These are phyloP conservation scores for Paraplagusia blochii DNA, from an alignment of 2,113 vertebrate species.

Conservation along the genomic window DNA sequence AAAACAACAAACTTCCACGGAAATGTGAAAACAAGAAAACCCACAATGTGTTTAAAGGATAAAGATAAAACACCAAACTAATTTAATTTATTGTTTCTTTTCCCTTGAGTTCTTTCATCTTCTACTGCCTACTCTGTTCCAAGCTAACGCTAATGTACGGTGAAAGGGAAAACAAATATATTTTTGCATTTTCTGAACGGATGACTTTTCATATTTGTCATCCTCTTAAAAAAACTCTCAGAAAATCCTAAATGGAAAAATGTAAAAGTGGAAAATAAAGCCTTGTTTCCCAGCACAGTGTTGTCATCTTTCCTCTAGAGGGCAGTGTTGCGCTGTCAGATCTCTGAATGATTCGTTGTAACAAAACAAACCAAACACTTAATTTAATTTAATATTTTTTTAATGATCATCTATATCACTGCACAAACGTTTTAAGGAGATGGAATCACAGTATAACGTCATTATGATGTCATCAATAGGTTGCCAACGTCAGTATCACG, in stretches of 20 bases:
- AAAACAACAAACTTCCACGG: not conserved
- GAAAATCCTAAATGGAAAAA: conserved; percentile 39
- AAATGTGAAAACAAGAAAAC: conserved; percentile 53
- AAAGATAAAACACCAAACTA: conserved; percentile 26
- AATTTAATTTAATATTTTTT: too few species aligned
- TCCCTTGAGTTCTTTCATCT: conserved; percentile 28
- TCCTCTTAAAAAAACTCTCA: conserved; percentile 51
- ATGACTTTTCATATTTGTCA: conserved; percentile 40
- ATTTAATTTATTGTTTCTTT: conserved; percentile 51
- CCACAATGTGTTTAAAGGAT: too few species aligned
- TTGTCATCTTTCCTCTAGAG: conserved; percentile 29
- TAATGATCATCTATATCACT: too few species aligned
- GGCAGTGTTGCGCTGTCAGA: conserved; percentile 16
- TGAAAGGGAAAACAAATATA: conserved; percentile 64
- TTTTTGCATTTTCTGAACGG: conserved; percentile 62
- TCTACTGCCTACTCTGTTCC: conserved; percentile 37
- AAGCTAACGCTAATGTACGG: conserved; percentile 45
- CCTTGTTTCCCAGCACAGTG: conserved; percentile 39
- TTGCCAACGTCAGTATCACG: too few species aligned
- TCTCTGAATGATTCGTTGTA: too few species aligned
- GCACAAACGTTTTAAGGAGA: too few species aligned
- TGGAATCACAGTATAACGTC: too few species aligned
- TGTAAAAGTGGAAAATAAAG: conserved; percentile 58
- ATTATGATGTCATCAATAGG: too few species aligned
- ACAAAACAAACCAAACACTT: too few species aligned